phyloP scores from a whole-genome alignment of 2,888 invertebrate species.

The Sphecodes monilicornis region DNA sequence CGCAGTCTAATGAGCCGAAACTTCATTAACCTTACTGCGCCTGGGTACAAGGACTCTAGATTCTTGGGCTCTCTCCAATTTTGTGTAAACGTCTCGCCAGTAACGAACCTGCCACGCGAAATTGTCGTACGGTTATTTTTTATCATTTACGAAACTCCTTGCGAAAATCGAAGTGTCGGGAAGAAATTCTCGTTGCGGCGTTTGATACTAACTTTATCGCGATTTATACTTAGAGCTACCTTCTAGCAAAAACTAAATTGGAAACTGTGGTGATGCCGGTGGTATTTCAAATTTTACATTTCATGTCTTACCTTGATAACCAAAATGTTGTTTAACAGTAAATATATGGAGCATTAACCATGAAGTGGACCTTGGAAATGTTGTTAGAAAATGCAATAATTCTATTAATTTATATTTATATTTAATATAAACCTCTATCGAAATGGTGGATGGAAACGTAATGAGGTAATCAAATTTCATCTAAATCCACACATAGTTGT shows the following conservation, averaged over 20 bases:
- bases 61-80: slow-evolving; percentile 22
- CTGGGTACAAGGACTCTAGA: slow-evolving; percentile 41
- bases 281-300: neutral
- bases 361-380: too few species aligned
- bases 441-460: too few species aligned
- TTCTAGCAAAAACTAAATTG: neutral
- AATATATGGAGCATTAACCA: too few species aligned
- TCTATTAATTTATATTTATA: too few species aligned
- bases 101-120: slow-evolving; percentile 20
- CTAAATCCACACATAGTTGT: too few species aligned
- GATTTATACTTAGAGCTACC: neutral
- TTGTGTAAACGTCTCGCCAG: slow-evolving; percentile 23
- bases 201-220: neutral
- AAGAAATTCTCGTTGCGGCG: neutral
- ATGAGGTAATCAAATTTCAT: too few species aligned
- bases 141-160: neutral
- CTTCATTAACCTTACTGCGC: slow-evolving; percentile 67
- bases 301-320: neutral
- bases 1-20: slow-evolving; percentile 68
- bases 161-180: neutral
- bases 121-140: slow-evolving; percentile 12
- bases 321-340: too few species aligned
- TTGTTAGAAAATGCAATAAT: too few species aligned
- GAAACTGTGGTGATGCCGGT: neutral
- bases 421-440: too few species aligned